Conservation (phyloP, 2,113 vertebrate species). For the Heloderma charlesbogerti region DNA sequence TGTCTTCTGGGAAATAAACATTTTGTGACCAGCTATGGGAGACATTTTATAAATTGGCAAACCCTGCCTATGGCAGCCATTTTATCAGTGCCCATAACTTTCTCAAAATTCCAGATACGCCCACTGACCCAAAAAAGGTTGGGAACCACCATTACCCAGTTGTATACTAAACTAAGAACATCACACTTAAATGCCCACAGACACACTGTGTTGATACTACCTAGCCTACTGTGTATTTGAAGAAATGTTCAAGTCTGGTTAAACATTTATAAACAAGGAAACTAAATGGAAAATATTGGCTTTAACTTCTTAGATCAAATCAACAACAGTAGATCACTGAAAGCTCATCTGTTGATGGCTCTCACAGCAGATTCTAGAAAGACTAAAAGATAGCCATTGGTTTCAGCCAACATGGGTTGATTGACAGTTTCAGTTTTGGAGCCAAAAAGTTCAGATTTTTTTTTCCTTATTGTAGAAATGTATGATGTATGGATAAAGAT, state of each 20-base stretch:
- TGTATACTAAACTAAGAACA: not conserved
- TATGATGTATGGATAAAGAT: no score
- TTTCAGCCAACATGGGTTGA: not conserved
- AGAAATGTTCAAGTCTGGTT: not conserved
- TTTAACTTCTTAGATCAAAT: not conserved
- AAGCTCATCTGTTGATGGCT: not conserved
- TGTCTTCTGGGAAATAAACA: no score
- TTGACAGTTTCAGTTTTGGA: not conserved
- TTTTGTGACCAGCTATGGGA: no score
- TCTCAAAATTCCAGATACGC: no score
- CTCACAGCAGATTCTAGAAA: not conserved
- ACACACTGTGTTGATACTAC: not conserved
- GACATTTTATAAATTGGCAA: no score
- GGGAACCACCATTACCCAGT: not conserved
- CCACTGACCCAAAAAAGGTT: no score
- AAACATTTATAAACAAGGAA: not conserved
- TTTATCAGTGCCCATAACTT: no score
- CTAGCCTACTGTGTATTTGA: not conserved
- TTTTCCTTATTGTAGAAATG: not conserved
- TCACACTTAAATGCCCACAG: not conserved
- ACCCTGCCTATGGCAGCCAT: no score
- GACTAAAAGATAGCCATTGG: not conserved
- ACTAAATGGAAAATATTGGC: not conserved
- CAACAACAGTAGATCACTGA: not conserved
- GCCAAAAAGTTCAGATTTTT: not conserved